phyloP scores from a whole-genome alignment of 2,113 vertebrate genomes.

The Rhegmatorhina hoffmannsi region DNA sequence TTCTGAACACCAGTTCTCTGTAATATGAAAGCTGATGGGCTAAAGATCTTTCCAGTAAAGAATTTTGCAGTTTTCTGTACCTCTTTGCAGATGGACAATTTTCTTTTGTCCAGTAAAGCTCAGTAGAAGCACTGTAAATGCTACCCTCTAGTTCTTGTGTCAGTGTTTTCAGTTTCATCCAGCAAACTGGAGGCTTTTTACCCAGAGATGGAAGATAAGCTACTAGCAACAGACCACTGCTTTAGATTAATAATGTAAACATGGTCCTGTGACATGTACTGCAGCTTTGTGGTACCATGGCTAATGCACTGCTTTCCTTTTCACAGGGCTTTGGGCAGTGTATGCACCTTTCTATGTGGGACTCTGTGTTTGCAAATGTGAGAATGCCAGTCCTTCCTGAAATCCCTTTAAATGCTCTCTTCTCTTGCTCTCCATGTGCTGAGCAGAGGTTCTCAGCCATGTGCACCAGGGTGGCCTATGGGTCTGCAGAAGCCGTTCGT shows the following conservation, averaged over 20 bases:
- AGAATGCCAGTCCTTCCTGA: background rate
- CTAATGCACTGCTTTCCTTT: background rate
- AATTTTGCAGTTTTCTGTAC: background rate
- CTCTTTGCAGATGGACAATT: background rate
- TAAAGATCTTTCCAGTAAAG: background rate
- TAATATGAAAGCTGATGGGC: background rate
- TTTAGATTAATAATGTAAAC: background rate
- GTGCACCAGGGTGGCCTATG: background rate
- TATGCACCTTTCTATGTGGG: background rate
- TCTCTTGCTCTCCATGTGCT: accelerated
- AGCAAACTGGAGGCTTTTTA: background rate
- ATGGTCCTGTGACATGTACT: background rate
- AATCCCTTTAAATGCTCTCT: background rate
- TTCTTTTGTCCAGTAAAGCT: background rate
- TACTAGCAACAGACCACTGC: background rate
- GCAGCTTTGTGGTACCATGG: accelerated
- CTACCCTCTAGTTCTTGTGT: background rate
- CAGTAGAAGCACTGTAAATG: background rate
- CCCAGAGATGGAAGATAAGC: background rate
- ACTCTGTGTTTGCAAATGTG: background rate
- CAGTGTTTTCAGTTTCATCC: background rate
- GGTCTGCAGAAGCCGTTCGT: background rate
- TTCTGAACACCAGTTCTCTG: background rate
- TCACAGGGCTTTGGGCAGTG: background rate
- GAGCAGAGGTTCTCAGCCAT: background rate